These are phyloP conservation scores for Artemia sinica DNA, from an alignment of 2,888 invertebrate species.

Conservation along the genomic window DNA sequence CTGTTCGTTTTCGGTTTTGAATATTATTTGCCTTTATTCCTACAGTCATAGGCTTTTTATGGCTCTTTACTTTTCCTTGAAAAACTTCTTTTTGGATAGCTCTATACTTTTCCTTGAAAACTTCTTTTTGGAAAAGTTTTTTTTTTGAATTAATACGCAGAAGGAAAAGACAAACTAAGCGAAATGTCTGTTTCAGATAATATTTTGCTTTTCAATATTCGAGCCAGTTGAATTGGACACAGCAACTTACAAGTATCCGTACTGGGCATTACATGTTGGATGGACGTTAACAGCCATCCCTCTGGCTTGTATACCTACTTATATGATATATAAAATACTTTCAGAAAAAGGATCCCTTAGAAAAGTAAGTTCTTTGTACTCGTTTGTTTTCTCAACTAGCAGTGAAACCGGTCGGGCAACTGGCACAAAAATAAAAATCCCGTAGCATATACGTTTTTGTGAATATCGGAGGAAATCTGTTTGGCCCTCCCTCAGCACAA, in stretches of 20 bases:
- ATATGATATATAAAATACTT: slow-evolving; percentile 47
- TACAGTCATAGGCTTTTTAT: not conserved
- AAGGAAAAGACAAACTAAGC: no score
- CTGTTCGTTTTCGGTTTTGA: slow-evolving; percentile 11
- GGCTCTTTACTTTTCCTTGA: slow-evolving; percentile 12
- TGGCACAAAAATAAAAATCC: no score
- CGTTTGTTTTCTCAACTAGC: no score
- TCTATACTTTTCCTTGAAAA: slow-evolving; percentile 14
- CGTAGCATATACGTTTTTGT: no score
- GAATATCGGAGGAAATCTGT: no score
- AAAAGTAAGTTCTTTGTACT: slow-evolving; percentile 25
- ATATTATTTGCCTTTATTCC: slow-evolving; percentile 11
- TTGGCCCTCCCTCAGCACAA: no score
- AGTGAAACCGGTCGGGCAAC: no score
- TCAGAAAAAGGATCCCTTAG: slow-evolving; percentile 27
- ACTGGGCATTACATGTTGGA: slow-evolving; percentile 62
- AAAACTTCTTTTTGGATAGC: no score
- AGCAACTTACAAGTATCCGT: slow-evolving; percentile 49
- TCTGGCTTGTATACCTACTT: slow-evolving; percentile 63
- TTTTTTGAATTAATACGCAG: not conserved
- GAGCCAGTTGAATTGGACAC: slow-evolving; percentile 58
- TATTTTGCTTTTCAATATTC: slow-evolving; percentile 64
- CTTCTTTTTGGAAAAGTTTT: not conserved
- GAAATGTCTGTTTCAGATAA: slow-evolving; percentile 37
- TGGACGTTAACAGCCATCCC: slow-evolving; percentile 69